Evolutionary conservation across 2,888 invertebrate species (phyloP).

Genomic region (Leptopterna dolabrata): DNA sequence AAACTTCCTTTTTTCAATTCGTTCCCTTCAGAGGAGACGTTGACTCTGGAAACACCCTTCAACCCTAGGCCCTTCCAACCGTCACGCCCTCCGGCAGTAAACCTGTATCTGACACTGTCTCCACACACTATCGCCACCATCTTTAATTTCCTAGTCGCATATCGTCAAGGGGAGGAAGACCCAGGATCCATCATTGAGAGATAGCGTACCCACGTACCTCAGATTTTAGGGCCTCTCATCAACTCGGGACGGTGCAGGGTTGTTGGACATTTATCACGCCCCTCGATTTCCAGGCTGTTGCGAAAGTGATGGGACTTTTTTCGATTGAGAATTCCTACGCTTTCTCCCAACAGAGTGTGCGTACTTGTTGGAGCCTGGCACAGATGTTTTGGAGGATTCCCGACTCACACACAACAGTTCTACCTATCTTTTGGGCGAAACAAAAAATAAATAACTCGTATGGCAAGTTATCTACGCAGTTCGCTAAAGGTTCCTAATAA

Average conservation of each 20-base stretch:
- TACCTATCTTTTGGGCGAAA: no score
- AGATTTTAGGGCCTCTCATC: conserved; percentile 25
- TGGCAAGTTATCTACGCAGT: no score
- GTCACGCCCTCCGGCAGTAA: neutral
- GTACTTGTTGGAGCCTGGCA: no score
- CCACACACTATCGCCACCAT: conserved; percentile 47
- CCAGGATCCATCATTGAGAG: conserved; percentile 31
- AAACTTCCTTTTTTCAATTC: neutral
- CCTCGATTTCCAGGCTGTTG: neutral
- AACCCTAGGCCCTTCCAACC: neutral
- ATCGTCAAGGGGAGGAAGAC: conserved; percentile 38
- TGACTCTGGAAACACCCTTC: neutral
- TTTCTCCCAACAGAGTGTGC: neutral
- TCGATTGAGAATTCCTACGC: neutral
- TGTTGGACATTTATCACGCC: neutral
- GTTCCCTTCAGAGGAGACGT: neutral
- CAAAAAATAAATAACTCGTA: no score
- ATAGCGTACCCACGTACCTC: neutral
- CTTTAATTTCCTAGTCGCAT: conserved; percentile 58
- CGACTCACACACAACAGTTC: no score
- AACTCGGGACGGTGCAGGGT: neutral
- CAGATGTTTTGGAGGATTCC: no score
- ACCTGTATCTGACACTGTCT: conserved; percentile 6
- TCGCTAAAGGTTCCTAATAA: no score
- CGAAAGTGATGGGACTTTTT: neutral